phyloP scores from a whole-genome alignment of 2,113 vertebrate genomes.

The Caranx melampygus region DNA sequence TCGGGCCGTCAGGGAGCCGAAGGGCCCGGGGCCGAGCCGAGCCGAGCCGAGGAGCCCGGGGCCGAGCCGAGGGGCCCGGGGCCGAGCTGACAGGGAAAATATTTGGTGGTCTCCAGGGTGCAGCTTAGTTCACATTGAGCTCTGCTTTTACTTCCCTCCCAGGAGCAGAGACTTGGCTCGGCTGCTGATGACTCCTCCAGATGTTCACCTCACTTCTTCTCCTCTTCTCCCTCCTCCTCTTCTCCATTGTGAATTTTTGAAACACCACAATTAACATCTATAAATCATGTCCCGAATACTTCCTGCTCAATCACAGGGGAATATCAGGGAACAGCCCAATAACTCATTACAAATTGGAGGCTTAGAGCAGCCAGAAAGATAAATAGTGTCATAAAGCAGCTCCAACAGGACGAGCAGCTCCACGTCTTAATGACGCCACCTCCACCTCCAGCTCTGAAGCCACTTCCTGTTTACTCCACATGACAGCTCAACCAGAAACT shows the following conservation, averaged over 20 bases:
- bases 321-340: constrained; percentile 80
- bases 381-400: constrained; percentile 66
- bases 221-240: constrained; percentile 55
- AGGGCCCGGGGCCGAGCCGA: constrained; percentile 64
- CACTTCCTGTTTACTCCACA: constrained; percentile 56
- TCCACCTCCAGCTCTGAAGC: constrained; percentile 56
- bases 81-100: constrained; percentile 81
- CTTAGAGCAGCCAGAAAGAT: constrained; percentile 77
- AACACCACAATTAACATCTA: constrained; percentile 84
- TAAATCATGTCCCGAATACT: constrained; percentile 86
- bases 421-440: constrained; percentile 65
- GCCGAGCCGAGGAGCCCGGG: constrained; percentile 61
- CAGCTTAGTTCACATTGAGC: constrained; percentile 81
- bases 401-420: constrained; percentile 64
- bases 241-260: constrained; percentile 81
- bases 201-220: constrained; percentile 80
- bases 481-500: constrained; percentile 26
- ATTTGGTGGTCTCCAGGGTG: constrained; percentile 81
- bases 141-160: constrained; percentile 81
- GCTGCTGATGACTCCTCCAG: constrained; percentile 82
- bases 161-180: constrained; percentile 83
- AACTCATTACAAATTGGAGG: constrained; percentile 82
- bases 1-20: constrained; percentile 60
- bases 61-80: constrained; percentile 66
- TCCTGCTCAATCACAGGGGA: constrained; percentile 82